These are phyloP conservation scores for Cantharis flavilabris DNA, from an alignment of 2,888 invertebrate species.

Conservation along the genomic window DNA sequence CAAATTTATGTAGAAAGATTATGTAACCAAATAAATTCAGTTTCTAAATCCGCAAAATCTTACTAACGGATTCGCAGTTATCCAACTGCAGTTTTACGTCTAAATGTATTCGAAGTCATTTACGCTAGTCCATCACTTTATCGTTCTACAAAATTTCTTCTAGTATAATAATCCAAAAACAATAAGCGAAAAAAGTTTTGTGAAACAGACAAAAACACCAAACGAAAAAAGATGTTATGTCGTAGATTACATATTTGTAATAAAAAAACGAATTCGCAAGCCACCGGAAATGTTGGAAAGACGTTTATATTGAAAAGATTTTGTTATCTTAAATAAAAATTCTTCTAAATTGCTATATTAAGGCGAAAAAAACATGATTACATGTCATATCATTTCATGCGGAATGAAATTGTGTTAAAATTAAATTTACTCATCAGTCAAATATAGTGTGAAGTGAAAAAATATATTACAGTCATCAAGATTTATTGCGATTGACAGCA, in stretches of 20 bases:
- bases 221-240: neutral
- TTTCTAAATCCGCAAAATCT: neutral
- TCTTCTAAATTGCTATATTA: neutral
- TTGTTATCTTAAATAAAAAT: neutral
- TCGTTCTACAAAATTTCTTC: neutral
- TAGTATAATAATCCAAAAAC: neutral
- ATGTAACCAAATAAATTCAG: neutral
- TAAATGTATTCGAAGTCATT: neutral
- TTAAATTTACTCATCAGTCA: neutral
- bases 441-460: neutral
- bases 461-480: neutral
- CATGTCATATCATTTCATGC: neutral
- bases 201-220: neutral
- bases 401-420: neutral
- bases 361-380: neutral
- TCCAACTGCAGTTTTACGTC: neutral
- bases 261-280: neutral
- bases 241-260: neutral
- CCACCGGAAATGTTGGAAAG: neutral
- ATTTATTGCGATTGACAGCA: neutral
- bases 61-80: neutral
- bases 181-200: neutral
- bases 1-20: neutral
- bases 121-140: neutral
- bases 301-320: neutral